Evolutionary conservation across 2,888 invertebrate genomes (phyloP).

Genomic region (Nasonovia ribisnigri): DNA sequence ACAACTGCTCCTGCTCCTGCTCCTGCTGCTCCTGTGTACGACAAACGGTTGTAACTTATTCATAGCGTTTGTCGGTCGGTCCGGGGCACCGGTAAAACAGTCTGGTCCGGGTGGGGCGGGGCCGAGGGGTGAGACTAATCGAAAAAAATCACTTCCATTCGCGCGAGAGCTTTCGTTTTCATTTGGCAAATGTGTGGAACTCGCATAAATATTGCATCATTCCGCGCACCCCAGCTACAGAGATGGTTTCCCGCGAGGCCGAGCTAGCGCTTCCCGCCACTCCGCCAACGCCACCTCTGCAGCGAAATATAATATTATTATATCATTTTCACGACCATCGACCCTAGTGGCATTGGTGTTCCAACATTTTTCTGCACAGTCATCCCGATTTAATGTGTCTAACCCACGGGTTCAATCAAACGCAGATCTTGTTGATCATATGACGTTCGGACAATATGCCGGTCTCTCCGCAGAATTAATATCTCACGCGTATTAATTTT

Average conservation of each 20-base stretch:
- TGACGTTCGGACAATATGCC: no score
- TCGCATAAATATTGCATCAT: slow-evolving; percentile 33
- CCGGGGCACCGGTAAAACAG: slow-evolving; percentile 1
- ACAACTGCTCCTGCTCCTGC: background rate
- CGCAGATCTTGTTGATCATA: background rate
- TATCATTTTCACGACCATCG: background rate
- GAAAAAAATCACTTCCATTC: slow-evolving; percentile 59
- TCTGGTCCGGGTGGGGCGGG: background rate
- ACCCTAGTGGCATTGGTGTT: background rate
- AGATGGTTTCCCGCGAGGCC: background rate
- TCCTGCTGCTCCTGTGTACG: background rate
- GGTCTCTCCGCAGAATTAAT: background rate
- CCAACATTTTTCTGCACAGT: background rate
- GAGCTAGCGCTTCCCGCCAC: background rate
- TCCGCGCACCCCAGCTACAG: background rate
- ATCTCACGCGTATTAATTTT: background rate
- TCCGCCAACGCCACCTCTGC: background rate
- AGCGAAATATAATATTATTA: background rate
- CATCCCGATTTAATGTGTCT: background rate
- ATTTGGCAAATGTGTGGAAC: slow-evolving; percentile 46
- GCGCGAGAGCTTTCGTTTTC: slow-evolving; percentile 45
- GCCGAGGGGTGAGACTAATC: slow-evolving; percentile 14
- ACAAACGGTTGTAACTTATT: slow-evolving; percentile 57
- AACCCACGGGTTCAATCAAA: background rate
- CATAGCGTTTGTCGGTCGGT: slow-evolving; percentile 39